Base-by-base conservation (phyloP, 2,888 invertebrate species). In the Andricus curvator region DNA sequence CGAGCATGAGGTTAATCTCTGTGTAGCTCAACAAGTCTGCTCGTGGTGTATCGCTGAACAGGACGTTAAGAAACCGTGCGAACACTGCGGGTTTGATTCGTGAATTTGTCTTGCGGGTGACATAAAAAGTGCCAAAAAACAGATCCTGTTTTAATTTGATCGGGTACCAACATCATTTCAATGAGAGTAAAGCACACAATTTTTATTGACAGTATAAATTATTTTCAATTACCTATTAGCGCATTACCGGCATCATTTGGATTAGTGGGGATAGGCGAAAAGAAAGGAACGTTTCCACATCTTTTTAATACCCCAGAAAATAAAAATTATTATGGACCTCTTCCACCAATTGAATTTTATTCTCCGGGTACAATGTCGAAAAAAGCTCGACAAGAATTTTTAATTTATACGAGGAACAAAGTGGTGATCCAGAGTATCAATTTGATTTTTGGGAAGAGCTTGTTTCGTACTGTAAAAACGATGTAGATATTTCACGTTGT, bases 251-350 rank as follows among this genome's bases (percentile, higher is more conserved):
- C 17, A 5, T 17, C 70, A 5, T 64, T 37, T 65, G 65, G 65
- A 0, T 33, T 37, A 33, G 17, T 20, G 20, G 65, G 20, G 1
- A 8, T 37, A 33, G 65, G 37, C 0, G 37, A 65, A 48, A 48
- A 85, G 25, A 25, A 87, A 77, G 85, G 84, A 1, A 82, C 82
- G 48, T 88, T 88, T 74, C 87, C 85, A 1, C 85, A 88, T 81
- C 70, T 85, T 0, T 86, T 86, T 66, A 87, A 88, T 80, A 84
- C 66, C 17, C 17, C 70, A 1, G 82, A 83, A 66, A 86, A 87
- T 78, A 33, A 84, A 51, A 78, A 76, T 22, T 86, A 86, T 76
- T 65, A 79, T 6, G 84, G 86, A 5, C 60, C 77, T 25, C 33
- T 87, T 15, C 85, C 86, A 1, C 65, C 48, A 48, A 51, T 66